A percentile compares a stretch with the other conserved stretches of the same genome.
These are phyloP conservation scores for Galerucella pusilla DNA, from an alignment of 2,888 invertebrate species.

Conservation along the genomic window DNA sequence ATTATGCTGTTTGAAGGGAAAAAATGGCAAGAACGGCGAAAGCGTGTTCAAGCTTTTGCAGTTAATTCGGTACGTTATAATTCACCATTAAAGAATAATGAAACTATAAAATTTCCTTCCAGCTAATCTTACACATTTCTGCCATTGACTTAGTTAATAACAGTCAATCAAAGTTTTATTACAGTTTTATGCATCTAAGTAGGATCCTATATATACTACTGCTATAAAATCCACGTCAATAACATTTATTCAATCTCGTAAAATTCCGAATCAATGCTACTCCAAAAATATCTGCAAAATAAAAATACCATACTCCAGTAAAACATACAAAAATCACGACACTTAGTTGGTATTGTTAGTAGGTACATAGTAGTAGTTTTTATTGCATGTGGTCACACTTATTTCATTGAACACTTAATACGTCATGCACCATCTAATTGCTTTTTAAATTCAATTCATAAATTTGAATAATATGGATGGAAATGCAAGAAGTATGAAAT, in stretches of 20 bases:
- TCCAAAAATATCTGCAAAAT: background rate
- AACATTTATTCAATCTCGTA: background rate
- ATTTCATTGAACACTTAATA: background rate
- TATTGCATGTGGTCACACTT: background rate
- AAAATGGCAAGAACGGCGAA: no score
- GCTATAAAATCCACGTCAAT: background rate
- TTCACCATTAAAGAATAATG: background rate
- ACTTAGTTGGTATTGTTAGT: background rate
- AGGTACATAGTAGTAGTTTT: background rate
- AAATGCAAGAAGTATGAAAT: no score
- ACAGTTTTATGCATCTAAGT: background rate
- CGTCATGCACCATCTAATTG: background rate
- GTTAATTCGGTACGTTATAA: no score
- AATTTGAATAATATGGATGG: no score
- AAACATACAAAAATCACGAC: background rate
- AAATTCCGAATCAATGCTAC: background rate
- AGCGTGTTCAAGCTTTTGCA: no score
- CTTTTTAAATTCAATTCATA: background rate
- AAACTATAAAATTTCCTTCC: background rate
- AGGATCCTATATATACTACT: background rate
- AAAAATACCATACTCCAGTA: background rate
- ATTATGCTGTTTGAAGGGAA: no score
- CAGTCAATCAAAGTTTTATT: no score
- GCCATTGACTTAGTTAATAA: background rate
- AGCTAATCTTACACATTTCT: background rate